Percentiles rank a stretch among this genome's conserved stretches.
phyloP scores from a whole-genome alignment of 1,140 invertebrate genomes.

The Ostrea denselamellosa region DNA sequence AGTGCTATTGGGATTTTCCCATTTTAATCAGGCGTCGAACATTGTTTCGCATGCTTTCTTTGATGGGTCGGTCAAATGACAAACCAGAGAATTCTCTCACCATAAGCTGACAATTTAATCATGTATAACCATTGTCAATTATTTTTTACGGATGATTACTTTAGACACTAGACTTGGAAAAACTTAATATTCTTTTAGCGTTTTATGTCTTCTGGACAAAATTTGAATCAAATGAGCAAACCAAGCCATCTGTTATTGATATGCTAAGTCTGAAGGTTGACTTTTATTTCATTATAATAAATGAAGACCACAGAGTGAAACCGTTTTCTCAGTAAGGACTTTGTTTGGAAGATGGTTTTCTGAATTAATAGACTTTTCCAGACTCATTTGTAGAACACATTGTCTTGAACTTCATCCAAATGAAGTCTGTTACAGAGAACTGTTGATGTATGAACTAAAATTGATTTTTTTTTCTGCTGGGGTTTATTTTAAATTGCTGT shows the following conservation, averaged over 20 bases:
- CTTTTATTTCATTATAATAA: not conserved
- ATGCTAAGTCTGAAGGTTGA: not conserved
- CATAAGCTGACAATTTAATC: slow-evolving; percentile 29
- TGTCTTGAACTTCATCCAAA: not conserved
- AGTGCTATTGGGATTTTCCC: not conserved
- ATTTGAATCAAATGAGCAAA: not conserved
- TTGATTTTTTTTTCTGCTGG: not conserved
- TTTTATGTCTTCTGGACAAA: not conserved
- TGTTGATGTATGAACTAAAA: not conserved
- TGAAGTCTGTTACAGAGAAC: not conserved
- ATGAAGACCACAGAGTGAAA: not conserved
- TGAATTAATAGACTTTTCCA: not conserved
- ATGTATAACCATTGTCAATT: not conserved
- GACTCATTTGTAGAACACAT: not conserved
- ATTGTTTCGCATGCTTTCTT: not conserved
- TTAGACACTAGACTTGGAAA: not conserved
- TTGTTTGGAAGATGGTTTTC: not conserved
- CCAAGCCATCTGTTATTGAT: not conserved
- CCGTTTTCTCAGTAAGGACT: not conserved
- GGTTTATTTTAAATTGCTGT: no score
- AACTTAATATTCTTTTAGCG: not conserved
- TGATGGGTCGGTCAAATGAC: not conserved
- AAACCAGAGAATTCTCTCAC: not conserved
- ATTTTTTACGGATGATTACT: not conserved
- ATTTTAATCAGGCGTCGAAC: not conserved